Evolutionary conservation across 2,113 vertebrate genomes (phyloP), one percentile per base, ranked within the genome.

Genomic region (Hydrochoerus hydrochaeris): DNA sequence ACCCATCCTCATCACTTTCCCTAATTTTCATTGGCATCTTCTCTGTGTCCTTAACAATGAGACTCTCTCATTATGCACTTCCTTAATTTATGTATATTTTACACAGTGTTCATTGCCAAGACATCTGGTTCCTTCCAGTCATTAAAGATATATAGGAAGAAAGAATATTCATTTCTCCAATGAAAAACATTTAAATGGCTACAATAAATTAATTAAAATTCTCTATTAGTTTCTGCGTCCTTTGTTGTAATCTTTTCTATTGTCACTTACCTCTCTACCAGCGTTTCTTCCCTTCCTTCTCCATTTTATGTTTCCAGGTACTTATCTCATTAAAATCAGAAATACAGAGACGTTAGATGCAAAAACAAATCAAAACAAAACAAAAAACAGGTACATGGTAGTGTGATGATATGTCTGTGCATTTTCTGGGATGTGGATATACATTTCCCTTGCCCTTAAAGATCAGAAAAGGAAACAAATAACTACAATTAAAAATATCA

Each of bases 11-110:
- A 41, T 19, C 60, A 30, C 63, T 90, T 83, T n/a, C n/a, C 32
- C 35, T 19, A 9, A 0, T 78, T 82, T 71, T 93, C 44, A 38
- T 7, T 84, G 71, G 35, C 54, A 24, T 75, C 62, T 88, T 90
- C 49, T 88, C 69, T 73, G 7, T 60, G 32, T 67, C 65, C 62
- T 91, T 62, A 92, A 85, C 60, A 83, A 57, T 58, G 44, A 95
- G 41, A 82, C 3, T 95, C 93, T 28, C 30, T 78, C 80, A 26
- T 86, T 89, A 58, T 20, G 32, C 1, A 35, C 46, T 97, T 83
- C 22, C 13, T 96, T 96, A 85, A 96, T 77, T 82, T 94, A 91
- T 41, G 8, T 77, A 26, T 87, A 30, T 92, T 95, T 96, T 83
- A 94, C 17, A 90, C 83, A 75, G 41, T 71, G 52, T 67, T 63